These are phyloP conservation scores for Trichomycterus rosablanca DNA, from an alignment of 2,113 vertebrate species.

Conservation along the genomic window DNA sequence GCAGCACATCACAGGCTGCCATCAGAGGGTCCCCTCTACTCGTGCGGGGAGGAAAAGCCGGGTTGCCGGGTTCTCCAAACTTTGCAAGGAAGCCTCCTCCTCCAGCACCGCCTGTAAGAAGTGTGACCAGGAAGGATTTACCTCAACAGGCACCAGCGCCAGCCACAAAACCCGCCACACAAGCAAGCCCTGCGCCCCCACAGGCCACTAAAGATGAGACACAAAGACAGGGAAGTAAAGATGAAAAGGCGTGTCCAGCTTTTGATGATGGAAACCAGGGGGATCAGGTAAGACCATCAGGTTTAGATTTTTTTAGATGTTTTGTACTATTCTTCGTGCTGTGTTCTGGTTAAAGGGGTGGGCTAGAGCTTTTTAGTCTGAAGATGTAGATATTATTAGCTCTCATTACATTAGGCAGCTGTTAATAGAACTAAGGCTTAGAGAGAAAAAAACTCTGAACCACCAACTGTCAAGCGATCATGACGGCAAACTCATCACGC, in stretches of 20 bases:
- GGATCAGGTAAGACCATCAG: slow-evolving; percentile 38
- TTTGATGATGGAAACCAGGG: slow-evolving; percentile 19
- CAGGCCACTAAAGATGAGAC: slow-evolving; percentile 37
- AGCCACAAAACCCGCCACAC: slow-evolving; percentile 38
- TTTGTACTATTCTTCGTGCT: background rate
- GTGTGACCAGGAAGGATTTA: slow-evolving; percentile 66
- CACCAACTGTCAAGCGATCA: too few species aligned
- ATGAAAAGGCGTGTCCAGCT: slow-evolving; percentile 13
- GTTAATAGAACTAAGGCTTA: too few species aligned
- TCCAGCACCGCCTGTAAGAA: slow-evolving; percentile 69
- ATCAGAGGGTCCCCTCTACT: slow-evolving; percentile 64
- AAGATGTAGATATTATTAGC: too few species aligned
- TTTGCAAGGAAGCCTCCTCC: slow-evolving; percentile 68
- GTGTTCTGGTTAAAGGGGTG: too few species aligned
- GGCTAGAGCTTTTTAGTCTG: too few species aligned
- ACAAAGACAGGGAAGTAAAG: slow-evolving; percentile 39
- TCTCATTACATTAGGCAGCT: too few species aligned
- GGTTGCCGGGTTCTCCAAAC: slow-evolving; percentile 62
- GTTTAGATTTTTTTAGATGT: background rate
- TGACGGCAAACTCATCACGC: too few species aligned
- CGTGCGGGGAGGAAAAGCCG: slow-evolving; percentile 55
- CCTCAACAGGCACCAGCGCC: slow-evolving; percentile 19
- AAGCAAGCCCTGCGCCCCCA: slow-evolving; percentile 1
- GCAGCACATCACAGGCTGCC: slow-evolving; percentile 52
- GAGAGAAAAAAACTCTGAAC: too few species aligned